Percentiles rank a stretch among this genome's conserved stretches.
phyloP scores from a whole-genome alignment of 2,888 invertebrate species.

The Plutella xylostella region DNA sequence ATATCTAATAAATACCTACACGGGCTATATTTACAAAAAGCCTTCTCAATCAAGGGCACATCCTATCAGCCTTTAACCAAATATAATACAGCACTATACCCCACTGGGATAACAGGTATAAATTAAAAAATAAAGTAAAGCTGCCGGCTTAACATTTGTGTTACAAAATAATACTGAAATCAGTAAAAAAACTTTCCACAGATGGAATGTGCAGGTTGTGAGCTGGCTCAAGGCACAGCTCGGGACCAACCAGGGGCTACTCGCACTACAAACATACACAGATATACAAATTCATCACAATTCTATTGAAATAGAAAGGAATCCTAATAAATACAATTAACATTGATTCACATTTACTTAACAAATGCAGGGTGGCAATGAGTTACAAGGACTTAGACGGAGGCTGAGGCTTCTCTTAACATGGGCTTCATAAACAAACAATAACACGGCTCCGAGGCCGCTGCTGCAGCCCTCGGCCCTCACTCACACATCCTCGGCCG shows the following conservation, averaged over 20 bases:
- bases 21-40: constrained; percentile 68
- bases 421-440: constrained; percentile 50
- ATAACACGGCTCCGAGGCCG: constrained; percentile 35
- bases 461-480: constrained; percentile 19
- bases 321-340: constrained; percentile 59
- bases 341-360: constrained; percentile 52
- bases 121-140: constrained; percentile 66
- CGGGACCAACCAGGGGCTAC: constrained; percentile 44
- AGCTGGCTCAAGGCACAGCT: background rate
- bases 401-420: constrained; percentile 20
- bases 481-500: background rate
- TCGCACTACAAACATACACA: constrained; percentile 35
- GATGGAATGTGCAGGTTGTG: constrained; percentile 59
- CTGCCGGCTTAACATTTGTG: constrained; percentile 65
- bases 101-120: constrained; percentile 63
- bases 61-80: constrained; percentile 59
- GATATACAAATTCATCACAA: constrained; percentile 51
- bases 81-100: constrained; percentile 66
- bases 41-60: constrained; percentile 53
- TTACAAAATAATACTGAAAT: constrained; percentile 69
- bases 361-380: constrained; percentile 6
- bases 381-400: constrained; percentile 15
- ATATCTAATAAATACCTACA: constrained; percentile 72
- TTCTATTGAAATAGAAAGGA: constrained; percentile 54
- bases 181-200: constrained; percentile 58